Evolutionary conservation across 2,888 invertebrate genomes (phyloP), one percentile per base, ranked within the genome.

Genomic region (Nebria salina): DNA sequence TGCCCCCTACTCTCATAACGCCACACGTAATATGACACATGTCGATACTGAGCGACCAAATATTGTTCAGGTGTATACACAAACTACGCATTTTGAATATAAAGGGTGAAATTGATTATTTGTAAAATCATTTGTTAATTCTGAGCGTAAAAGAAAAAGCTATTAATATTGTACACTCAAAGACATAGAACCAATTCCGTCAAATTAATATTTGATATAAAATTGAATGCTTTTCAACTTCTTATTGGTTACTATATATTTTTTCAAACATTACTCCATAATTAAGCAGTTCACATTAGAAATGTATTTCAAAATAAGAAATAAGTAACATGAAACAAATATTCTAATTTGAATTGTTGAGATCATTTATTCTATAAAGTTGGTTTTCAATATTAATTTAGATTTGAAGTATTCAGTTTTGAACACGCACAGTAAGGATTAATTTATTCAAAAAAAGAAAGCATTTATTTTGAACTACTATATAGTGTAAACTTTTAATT

Each of bases 31-130:
- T 13, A 54, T 54, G 54, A 54, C 54, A 54, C 13, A 54, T 13
- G 54, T 54, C 54, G 54, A 54, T 54, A 54, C 54, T 54, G 11
- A 54, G 7, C 54, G 54, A 54, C 54, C 54, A 13, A 54, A 54
- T 54, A 11, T 54, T 54, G 54, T 54, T 54, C 54, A 54, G 54
- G 54, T 54, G 54, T 54, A 54, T 13, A 54, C 54, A 54, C 54
- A 54, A 54, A 13, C 6, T 54, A 54, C 54, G 54, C 54, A 54
- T 54, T 54, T 7, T 13, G 13, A 54, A 54, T 54, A 54, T 54
- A 54, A 54, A 54, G 54, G 54, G 54, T 54, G 54, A 54, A 54
- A 54, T 54, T 54, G 54, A 54, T 54, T 54, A 54, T 54, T 54
- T 54, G 54, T 54, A 13, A 54, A 54, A 54, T 8, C 54, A 54